Conservation (phyloP, 2,888 invertebrate genomes). For the Aspidapion aeneum region DNA sequence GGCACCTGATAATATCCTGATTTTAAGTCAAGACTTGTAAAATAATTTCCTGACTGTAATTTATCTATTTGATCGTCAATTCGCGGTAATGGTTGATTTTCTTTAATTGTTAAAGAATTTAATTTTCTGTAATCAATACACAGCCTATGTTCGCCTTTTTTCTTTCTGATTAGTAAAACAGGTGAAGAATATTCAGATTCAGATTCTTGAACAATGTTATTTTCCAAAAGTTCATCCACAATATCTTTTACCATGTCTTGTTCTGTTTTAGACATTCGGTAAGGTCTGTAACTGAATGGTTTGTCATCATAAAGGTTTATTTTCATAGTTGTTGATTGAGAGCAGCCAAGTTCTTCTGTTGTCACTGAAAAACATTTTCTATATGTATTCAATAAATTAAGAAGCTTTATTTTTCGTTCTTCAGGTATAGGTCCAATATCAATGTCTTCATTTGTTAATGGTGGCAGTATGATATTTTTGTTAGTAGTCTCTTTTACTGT, state of each 20-base stretch:
- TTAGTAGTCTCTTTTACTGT: not conserved
- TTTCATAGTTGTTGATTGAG: too few relatives aligned
- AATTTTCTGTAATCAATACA: constrained; percentile 26
- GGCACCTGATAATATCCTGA: constrained; percentile 27
- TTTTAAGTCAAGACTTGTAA: constrained; percentile 24
- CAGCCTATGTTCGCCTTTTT: constrained; percentile 19
- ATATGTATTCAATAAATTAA: too few relatives aligned
- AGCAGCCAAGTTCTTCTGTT: too few relatives aligned
- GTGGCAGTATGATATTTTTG: too few relatives aligned
- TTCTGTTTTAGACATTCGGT: too few relatives aligned
- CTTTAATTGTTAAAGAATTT: constrained; percentile 22
- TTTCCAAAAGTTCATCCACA: not conserved
- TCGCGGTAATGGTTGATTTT: constrained; percentile 24
- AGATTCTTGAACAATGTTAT: constrained; percentile 13
- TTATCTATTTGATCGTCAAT: constrained; percentile 26
- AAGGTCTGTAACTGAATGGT: too few relatives aligned
- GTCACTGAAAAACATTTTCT: too few relatives aligned
- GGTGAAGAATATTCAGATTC: constrained; percentile 25
- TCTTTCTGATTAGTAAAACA: constrained; percentile 25
- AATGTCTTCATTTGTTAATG: constrained; percentile 19
- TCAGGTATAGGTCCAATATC: too few relatives aligned
- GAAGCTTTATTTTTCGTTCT: too few relatives aligned
- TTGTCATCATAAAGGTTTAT: too few relatives aligned
- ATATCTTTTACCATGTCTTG: constrained; percentile 23
- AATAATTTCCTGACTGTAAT: constrained; percentile 22